Conservation (phyloP, 2,113 vertebrate species). For the Notiomystis cincta region DNA sequence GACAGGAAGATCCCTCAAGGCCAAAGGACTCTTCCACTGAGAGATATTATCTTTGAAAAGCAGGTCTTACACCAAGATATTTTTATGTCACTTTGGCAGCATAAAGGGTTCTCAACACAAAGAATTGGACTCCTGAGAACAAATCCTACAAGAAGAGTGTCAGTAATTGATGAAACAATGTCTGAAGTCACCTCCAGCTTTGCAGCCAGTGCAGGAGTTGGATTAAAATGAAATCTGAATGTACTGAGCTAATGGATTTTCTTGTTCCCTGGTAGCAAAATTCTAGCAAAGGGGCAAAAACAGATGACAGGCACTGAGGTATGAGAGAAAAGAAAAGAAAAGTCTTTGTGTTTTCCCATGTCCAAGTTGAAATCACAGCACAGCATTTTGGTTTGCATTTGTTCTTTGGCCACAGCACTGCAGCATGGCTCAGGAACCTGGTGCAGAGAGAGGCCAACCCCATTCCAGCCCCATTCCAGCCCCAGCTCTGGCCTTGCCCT, state of each 20-base stretch:
- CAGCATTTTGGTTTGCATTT: not conserved
- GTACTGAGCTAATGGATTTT: not conserved
- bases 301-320: not conserved
- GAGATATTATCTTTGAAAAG: constrained; percentile 28
- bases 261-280: not conserved
- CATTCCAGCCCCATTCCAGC: not conserved
- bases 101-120: not conserved
- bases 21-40: not conserved
- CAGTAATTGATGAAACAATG: not conserved
- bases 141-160: not conserved
- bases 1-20: constrained; percentile 1
- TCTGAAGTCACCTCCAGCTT: not conserved
- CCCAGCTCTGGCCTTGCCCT: not conserved
- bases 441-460: not conserved
- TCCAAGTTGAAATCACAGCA: not conserved
- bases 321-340: not conserved
- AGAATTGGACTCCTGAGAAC: constrained; percentile 1
- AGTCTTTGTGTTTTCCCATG: not conserved
- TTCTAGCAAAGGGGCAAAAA: not conserved
- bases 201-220: not conserved
- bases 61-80: not conserved
- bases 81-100: constrained; percentile 27
- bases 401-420: not conserved
- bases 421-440: not conserved
- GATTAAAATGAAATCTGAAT: not conserved